phyloP scores from a whole-genome alignment of 2,797 vertebrate genomes.

The Coranthus polyacanthus region DNA sequence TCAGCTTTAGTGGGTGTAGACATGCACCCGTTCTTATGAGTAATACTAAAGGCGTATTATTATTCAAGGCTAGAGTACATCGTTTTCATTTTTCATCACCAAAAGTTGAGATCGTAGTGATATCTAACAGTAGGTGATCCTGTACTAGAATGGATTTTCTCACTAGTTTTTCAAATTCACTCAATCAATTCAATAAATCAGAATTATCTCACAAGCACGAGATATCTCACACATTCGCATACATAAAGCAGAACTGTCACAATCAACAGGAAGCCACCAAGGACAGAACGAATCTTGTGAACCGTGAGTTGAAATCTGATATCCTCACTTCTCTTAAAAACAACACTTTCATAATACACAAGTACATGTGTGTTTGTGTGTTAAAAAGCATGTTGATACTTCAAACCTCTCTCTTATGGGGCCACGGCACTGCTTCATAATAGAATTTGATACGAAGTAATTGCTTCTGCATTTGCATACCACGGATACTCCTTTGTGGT shows the following conservation, averaged over 20 bases:
- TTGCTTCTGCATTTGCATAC: too few relatives aligned
- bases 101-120: neutral
- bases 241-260: slow-evolving; percentile 61
- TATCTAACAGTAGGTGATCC: accelerated
- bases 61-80: neutral
- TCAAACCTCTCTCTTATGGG: too few relatives aligned
- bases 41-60: neutral
- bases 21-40: neutral
- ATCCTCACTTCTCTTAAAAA: slow-evolving; percentile 23
- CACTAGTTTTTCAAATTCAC: neutral
- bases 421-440: too few relatives aligned
- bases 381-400: too few relatives aligned
- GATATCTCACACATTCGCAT: neutral
- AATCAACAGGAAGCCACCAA: slow-evolving; percentile 66
- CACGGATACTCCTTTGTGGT: too few relatives aligned
- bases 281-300: slow-evolving; percentile 21
- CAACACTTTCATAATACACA: too few relatives aligned
- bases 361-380: too few relatives aligned
- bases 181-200: neutral
- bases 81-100: too few relatives aligned
- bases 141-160: neutral
- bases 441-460: too few relatives aligned
- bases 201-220: neutral
- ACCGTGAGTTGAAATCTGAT: neutral
- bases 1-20: neutral